These are phyloP conservation scores for Ceratoteleas bidentatus DNA, from an alignment of 1,140 invertebrate genomes.

Conservation along the genomic window DNA sequence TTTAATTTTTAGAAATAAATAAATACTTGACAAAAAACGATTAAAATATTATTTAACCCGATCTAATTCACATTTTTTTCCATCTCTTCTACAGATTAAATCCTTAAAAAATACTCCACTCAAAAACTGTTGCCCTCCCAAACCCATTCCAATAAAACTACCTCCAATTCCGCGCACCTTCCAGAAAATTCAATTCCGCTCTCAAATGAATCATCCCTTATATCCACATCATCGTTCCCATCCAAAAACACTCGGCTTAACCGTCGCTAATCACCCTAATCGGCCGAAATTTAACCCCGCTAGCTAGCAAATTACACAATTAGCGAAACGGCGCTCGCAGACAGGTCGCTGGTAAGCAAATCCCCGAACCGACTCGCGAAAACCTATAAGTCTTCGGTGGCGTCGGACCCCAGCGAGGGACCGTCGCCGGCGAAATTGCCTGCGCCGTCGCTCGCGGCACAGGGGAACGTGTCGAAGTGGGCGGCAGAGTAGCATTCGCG, in stretches of 20 bases:
- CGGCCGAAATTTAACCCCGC: neutral
- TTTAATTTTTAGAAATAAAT: too few species aligned
- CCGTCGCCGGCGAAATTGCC: constrained; percentile 40
- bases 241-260: neutral
- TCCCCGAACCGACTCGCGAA: constrained; percentile 35
- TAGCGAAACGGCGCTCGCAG: constrained; percentile 43
- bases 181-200: too few species aligned
- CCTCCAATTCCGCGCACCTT: too few species aligned
- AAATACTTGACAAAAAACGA: too few species aligned
- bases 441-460: constrained; percentile 23
- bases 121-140: too few species aligned
- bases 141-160: too few species aligned
- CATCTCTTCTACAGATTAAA: too few species aligned
- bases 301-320: constrained; percentile 23
- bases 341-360: constrained; percentile 44
- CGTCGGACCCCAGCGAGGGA: constrained; percentile 10
- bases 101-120: too few species aligned
- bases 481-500: constrained; percentile 68
- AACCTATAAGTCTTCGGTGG: constrained; percentile 57
- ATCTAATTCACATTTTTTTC: too few species aligned
- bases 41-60: too few species aligned
- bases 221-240: neutral
- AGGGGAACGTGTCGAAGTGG: constrained; percentile 64
- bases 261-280: neutral
- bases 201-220: too few species aligned